Base-by-base conservation (phyloP, 1,140 invertebrate genomes). In the Rhizoglyphus robini region DNA sequence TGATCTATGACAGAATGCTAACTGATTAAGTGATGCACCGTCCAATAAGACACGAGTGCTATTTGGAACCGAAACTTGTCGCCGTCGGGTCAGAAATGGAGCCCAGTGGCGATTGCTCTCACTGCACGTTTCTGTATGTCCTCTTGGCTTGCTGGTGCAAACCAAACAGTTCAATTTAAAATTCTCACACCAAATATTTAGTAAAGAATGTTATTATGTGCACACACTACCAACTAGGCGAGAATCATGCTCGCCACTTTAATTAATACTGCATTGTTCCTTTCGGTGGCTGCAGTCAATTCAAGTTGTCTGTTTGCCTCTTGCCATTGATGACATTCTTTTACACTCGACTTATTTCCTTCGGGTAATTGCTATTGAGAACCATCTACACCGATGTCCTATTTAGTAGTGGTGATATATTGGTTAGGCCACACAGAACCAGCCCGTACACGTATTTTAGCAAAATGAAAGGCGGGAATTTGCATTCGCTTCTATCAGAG, bases 401-500 rank as follows among this genome's bases (percentile, higher is more conserved):
- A n/a, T n/a, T n/a, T n/a, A n/a, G n/a, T n/a, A n/a, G n/a, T n/a
- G n/a, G n/a, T n/a, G n/a, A n/a, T n/a, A n/a, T n/a, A n/a, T n/a
- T n/a, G n/a, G n/a, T n/a, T n/a, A n/a, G n/a, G n/a, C n/a, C n/a
- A n/a, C 51, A 54, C 51, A 27, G 8, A 60, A 32, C 11, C 15
- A 38, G 29, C 58, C 31, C 58, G 58, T 60, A 32, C 36, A 23
- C 13, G 15, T 27, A 27, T 60, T 60, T 38, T 32, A 32, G 31
- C 3, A 60, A 60, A 32, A 11, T 60, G 58, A 60, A 60, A 60
- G 58, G 58, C 58, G 58, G 31, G 58, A 60, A 60, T 60, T 3
- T 38, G 27, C 36, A 41, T 41, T 41, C n/a, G n/a, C n/a, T n/a
- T n/a, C n/a, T n/a, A n/a, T n/a, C n/a, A n/a, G n/a, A n/a, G n/a